Evolutionary conservation across 2,888 invertebrate species (phyloP), one percentile per base, ranked within the genome.

Genomic region (Drosophila mimica): DNA sequence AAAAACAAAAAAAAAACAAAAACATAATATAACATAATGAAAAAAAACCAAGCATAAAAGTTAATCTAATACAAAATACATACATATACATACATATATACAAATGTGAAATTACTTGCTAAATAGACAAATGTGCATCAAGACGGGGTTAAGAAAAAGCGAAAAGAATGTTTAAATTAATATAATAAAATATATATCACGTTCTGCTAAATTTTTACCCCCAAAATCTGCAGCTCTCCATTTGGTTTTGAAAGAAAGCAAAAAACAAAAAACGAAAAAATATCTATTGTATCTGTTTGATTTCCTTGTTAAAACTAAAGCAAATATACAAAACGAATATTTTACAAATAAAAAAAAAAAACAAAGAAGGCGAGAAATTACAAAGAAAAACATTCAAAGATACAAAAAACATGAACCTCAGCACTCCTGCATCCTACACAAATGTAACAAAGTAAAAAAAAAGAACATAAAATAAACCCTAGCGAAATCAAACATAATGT

Each of bases 381-480:
- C 87, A 89, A 87, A 89, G 66, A 64, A 75, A 80, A 88, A 90
- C 88, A 90, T 87, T 89, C 72, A 88, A 86, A 88, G 90, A 90
- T 92, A 92, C 90, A 91, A 92, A 90, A 80, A 83, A 91, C 89
- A 76, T 89, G 89, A 92, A 91, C 90, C 92, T 92, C 91, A 91
- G 89, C 91, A 91, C 88, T 91, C 92, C 88, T 84, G 85, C 90
- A 88, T 89, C 89, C 91, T 90, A 88, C 91, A 90, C 88, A 90
- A 85, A 88, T 87, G 88, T 87, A 87, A 87, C 88, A 87, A 90
- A 82, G 72, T 70, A 82, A 85, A 68, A 79, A 74, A 70, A 43
- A 49, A 75, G 54, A 63, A 71, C 62, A 71, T 65, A 78, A 86
- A 80, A 68, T 62, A 81, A 85, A 82, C 82, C 86, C 84, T 88